Conservation (phyloP, 2,888 invertebrate species). For the Cremastinae sp. region DNA sequence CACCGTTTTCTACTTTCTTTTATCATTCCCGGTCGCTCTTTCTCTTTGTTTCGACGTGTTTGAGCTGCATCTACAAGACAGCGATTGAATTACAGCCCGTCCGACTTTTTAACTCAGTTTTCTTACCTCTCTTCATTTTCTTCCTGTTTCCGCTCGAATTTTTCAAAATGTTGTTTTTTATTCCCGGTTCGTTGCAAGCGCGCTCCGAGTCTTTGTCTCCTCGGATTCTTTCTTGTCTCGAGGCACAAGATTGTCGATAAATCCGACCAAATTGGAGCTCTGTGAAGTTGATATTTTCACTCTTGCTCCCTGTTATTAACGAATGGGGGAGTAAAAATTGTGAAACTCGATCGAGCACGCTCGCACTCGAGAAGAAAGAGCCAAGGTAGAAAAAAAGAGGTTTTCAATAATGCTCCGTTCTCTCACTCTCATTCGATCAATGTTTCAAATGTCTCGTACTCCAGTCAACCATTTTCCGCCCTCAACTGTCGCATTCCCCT, state of each 20-base stretch:
- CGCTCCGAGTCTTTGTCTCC: too few relatives aligned
- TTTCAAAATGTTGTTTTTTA: too few relatives aligned
- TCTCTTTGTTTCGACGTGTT: slow-evolving; percentile 22
- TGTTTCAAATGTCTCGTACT: background rate
- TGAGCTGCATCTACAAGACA: slow-evolving; percentile 44
- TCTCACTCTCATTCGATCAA: background rate
- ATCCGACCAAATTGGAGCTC: slow-evolving; percentile 9
- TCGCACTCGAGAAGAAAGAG: background rate
- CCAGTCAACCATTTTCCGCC: background rate
- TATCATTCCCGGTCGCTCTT: slow-evolving; percentile 10
- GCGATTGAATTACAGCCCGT: slow-evolving; percentile 43
- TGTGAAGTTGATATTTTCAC: slow-evolving; percentile 27
- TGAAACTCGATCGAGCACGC: background rate
- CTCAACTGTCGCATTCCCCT: background rate
- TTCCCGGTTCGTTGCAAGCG: background rate
- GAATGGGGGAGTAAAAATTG: background rate
- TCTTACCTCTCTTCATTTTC: background rate
- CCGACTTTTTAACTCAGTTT: background rate
- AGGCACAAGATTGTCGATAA: background rate
- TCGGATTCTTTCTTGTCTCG: background rate
- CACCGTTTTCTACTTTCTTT: background rate
- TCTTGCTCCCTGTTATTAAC: slow-evolving; percentile 17
- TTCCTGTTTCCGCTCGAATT: background rate
- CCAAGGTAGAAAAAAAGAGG: slow-evolving; percentile 1
- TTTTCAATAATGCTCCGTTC: background rate